Conservation (phyloP, 2,113 vertebrate genomes). For the Myrmophylax atrothorax region DNA sequence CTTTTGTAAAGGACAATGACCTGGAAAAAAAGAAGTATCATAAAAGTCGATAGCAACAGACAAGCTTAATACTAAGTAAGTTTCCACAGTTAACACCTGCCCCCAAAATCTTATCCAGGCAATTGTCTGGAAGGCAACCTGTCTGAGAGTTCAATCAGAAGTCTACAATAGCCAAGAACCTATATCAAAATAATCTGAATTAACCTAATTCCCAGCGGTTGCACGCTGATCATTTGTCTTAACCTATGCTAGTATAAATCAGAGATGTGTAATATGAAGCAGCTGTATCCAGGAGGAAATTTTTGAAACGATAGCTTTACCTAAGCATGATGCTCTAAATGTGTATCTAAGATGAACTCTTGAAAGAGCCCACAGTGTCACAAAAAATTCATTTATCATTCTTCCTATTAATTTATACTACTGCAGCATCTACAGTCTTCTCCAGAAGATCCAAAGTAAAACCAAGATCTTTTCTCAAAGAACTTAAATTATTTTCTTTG, state of each 20-base stretch:
- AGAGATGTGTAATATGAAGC: neutral
- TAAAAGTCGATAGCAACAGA: neutral
- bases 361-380: neutral
- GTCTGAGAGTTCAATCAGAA: neutral
- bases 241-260: neutral
- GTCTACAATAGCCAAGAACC: neutral
- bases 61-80: neutral
- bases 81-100: slow-evolving; percentile 67
- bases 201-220: neutral
- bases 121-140: neutral
- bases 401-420: neutral
- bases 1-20: slow-evolving; percentile 64
- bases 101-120: neutral
- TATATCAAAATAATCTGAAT: neutral
- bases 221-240: neutral
- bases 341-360: neutral
- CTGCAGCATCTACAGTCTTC: neutral
- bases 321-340: neutral
- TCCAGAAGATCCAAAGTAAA: neutral
- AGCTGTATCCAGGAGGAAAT: neutral
- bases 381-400: neutral
- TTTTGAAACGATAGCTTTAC: neutral
- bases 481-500: neutral
- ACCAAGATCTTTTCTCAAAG: neutral
- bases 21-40: neutral